phyloP scores from a whole-genome alignment of 1,140 invertebrate genomes.

The Hydropsyche tenuis region DNA sequence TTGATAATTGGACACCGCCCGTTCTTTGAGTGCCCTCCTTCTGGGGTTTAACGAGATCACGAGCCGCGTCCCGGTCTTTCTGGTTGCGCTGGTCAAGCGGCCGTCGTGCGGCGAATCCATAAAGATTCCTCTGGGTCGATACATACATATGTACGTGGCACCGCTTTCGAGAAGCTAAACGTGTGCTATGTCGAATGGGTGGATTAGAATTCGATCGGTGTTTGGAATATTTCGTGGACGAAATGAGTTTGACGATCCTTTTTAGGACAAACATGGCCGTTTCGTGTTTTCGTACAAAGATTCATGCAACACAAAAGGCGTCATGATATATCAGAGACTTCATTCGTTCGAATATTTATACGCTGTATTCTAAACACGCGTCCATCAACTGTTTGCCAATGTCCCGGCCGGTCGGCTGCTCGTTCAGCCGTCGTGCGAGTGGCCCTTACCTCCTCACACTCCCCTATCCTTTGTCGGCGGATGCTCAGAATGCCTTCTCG shows the following conservation, averaged over 20 bases:
- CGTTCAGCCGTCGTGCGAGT: conserved; percentile 33
- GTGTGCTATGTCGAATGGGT: too few relatives aligned
- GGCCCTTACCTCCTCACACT: not conserved
- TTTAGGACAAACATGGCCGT: too few relatives aligned
- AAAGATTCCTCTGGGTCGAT: conserved; percentile 33
- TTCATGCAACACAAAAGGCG: too few relatives aligned
- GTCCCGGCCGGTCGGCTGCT: conserved; percentile 31
- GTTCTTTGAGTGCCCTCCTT: conserved; percentile 14
- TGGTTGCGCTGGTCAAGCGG: conserved; percentile 21
- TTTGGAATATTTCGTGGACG: too few relatives aligned
- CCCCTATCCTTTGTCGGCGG: not conserved
- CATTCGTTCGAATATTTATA: not conserved
- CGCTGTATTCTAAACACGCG: conserved; percentile 41
- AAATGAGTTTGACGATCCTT: too few relatives aligned
- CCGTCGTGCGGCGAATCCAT: conserved; percentile 25
- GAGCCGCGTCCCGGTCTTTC: conserved; percentile 13
- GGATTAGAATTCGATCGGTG: too few relatives aligned
- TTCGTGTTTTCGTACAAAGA: too few relatives aligned
- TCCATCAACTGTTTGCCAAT: conserved; percentile 45
- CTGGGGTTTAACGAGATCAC: conserved; percentile 7
- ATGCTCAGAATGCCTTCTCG: not conserved
- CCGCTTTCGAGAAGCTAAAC: too few relatives aligned
- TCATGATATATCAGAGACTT: not conserved
- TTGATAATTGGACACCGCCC: conserved; percentile 34
- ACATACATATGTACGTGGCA: too few relatives aligned